Evolutionary conservation across 2,797 vertebrate species (phyloP).

Genomic region (Kryptopterus vitreolus): DNA sequence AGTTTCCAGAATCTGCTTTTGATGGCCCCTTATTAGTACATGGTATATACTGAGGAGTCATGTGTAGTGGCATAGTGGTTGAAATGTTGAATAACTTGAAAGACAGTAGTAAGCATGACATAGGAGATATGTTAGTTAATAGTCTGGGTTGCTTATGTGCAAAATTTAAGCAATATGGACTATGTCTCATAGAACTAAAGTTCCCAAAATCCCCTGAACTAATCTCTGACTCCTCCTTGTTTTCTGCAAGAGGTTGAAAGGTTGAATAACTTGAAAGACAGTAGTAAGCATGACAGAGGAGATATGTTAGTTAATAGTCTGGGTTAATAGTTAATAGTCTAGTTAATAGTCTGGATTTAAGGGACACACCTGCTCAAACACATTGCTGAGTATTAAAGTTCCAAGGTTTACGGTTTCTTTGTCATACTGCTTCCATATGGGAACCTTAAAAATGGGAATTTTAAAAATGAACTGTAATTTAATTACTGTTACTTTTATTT

Average conservation of each 20-base stretch:
- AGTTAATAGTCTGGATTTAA: too few relatives aligned
- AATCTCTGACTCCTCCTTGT: slow-evolving; percentile 72
- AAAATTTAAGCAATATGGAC: slow-evolving; percentile 31
- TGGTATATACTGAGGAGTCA: slow-evolving; percentile 82
- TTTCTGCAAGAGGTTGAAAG: slow-evolving; percentile 85
- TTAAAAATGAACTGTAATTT: too few relatives aligned
- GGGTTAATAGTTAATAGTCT: too few relatives aligned
- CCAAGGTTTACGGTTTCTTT: too few relatives aligned
- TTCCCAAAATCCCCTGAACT: slow-evolving; percentile 80
- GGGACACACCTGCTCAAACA: too few relatives aligned
- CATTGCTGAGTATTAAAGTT: too few relatives aligned
- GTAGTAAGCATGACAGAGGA: slow-evolving; percentile 74
- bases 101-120: slow-evolving; percentile 77
- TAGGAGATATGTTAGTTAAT: slow-evolving; percentile 69
- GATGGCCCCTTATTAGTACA: slow-evolving; percentile 78
- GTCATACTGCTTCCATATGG: too few relatives aligned
- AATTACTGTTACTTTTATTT: too few relatives aligned
- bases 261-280: slow-evolving; percentile 85
- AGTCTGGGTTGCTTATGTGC: slow-evolving; percentile 50
- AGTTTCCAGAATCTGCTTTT: slow-evolving; percentile 80
- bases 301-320: slow-evolving; percentile 68
- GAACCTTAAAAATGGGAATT: too few relatives aligned
- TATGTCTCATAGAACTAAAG: too few relatives aligned
- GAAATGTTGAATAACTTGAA: slow-evolving; percentile 88
- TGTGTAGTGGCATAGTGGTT: slow-evolving; percentile 73